phyloP scores from a whole-genome alignment of 2,113 vertebrate species.

The Chionodraco myersi region DNA sequence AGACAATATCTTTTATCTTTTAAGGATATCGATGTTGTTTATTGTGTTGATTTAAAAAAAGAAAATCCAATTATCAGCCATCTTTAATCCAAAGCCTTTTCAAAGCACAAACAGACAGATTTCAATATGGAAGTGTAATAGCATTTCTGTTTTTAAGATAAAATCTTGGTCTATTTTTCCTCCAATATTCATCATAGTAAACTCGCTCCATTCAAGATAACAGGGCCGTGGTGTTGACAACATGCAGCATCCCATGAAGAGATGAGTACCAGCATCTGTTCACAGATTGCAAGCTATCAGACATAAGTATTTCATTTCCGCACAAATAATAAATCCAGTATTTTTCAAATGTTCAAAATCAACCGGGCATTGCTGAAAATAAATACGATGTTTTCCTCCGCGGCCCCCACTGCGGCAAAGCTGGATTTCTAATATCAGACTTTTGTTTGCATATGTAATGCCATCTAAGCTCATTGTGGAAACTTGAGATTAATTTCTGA shows the following conservation, averaged over 20 bases:
- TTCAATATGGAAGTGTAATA: not conserved
- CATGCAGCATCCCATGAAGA: not conserved
- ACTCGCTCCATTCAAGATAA: not conserved
- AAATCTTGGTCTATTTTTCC: not conserved
- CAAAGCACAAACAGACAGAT: no score
- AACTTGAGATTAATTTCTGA: constrained; percentile 79
- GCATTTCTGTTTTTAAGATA: not conserved
- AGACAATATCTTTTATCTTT: no score
- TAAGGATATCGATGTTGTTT: no score
- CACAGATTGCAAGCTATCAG: constrained; percentile 16
- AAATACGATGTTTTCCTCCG: constrained; percentile 37
- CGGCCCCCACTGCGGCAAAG: constrained; percentile 42
- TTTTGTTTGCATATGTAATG: constrained; percentile 83
- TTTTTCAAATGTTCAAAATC: constrained; percentile 39
- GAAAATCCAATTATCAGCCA: not conserved
- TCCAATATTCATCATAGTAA: not conserved
- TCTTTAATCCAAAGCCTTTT: no score
- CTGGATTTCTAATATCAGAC: constrained; percentile 79
- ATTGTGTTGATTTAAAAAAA: no score
- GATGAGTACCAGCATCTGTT: constrained; percentile 22
- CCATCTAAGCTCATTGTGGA: constrained; percentile 81
- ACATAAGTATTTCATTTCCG: constrained; percentile 36
- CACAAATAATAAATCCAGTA: constrained; percentile 28
- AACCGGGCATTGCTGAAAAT: constrained; percentile 37
- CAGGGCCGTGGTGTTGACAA: not conserved